These are phyloP conservation scores for Brachionus asplanchnoidis DNA, from an alignment of 1,140 invertebrate species.

Conservation along the genomic window DNA sequence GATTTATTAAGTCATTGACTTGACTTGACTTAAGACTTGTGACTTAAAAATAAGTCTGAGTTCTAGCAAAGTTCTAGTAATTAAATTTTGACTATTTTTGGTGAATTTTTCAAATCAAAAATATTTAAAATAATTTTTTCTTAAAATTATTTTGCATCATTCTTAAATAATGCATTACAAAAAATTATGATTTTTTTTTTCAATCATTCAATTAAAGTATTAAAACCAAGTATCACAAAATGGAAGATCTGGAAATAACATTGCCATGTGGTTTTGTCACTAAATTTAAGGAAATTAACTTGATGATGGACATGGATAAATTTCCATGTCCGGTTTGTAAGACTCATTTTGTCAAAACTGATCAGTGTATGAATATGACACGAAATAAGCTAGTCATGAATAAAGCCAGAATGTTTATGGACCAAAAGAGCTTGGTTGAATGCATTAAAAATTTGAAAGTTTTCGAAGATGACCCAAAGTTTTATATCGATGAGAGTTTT, in stretches of 20 bases:
- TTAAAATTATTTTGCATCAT: too few species aligned
- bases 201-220: too few species aligned
- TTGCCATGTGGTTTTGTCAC: background rate
- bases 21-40: too few species aligned
- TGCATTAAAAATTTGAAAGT: background rate
- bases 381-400: background rate
- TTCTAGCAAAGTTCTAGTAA: too few species aligned
- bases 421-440: background rate
- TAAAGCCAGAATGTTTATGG: background rate
- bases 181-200: too few species aligned
- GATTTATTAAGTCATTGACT: too few species aligned
- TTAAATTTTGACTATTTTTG: too few species aligned
- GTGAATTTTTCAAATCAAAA: too few species aligned
- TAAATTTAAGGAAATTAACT: background rate
- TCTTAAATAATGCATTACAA: too few species aligned
- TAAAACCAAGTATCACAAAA: background rate
- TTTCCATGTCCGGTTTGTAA: background rate
- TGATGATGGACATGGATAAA: background rate
- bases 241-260: background rate
- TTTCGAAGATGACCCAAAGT: background rate
- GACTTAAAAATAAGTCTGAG: too few species aligned
- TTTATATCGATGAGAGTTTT: background rate
- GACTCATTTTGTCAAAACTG: background rate
- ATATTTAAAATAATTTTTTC: too few species aligned
- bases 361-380: background rate